Evolutionary conservation across 2,113 vertebrate species (phyloP).

Genomic region (Probosciger aterrimus): DNA sequence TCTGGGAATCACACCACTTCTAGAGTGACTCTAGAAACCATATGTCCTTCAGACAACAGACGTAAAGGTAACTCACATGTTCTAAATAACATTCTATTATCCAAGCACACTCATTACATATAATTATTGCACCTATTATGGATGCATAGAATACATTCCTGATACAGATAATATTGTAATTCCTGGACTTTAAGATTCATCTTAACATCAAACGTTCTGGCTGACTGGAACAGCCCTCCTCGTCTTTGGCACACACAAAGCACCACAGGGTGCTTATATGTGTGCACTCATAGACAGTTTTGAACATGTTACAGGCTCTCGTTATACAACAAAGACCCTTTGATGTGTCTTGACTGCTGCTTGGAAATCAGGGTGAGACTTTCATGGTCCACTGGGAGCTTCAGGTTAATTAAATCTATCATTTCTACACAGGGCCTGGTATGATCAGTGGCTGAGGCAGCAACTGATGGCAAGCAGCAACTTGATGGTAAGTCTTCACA

Average conservation of each 20-base stretch:
- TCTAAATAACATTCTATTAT: background rate
- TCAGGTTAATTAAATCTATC: background rate
- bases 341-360: slow-evolving; percentile 11
- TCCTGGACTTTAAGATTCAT: background rate
- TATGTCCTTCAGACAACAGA: background rate
- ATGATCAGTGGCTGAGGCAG: background rate
- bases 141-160: background rate
- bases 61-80: background rate
- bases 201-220: background rate
- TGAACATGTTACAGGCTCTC: background rate
- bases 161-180: background rate
- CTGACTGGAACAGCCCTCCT: background rate
- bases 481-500: background rate
- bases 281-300: background rate
- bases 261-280: background rate
- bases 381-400: background rate
- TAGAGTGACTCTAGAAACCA: background rate
- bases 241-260: background rate
- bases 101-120: background rate
- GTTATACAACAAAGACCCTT: background rate
- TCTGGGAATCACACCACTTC: background rate
- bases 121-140: background rate
- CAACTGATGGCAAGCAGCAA: background rate
- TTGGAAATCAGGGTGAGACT: background rate
- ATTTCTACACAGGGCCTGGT: background rate